phyloP scores from a whole-genome alignment of 2,888 invertebrate species.

The Eupithecia abbreviata region DNA sequence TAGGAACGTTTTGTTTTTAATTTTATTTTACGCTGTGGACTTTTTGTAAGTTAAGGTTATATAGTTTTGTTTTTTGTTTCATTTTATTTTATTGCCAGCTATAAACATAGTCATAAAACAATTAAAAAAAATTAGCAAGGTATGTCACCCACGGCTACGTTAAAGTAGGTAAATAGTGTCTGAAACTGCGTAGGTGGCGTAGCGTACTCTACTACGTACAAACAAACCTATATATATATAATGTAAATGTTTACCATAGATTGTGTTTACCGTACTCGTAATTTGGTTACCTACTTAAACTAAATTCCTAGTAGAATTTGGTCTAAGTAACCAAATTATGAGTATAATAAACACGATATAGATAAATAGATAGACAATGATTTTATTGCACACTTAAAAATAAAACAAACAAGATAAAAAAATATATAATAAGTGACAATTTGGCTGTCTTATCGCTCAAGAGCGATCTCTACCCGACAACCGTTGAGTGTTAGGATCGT shows the following conservation, averaged over 20 bases:
- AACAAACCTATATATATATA: neutral
- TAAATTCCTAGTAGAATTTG: neutral
- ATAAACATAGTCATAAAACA: neutral
- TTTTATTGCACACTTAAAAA: too few species aligned
- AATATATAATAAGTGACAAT: too few species aligned
- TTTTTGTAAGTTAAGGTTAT: neutral
- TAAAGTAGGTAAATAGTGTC: neutral
- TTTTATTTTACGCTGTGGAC: neutral
- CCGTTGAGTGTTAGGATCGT: too few species aligned
- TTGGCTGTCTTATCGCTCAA: too few species aligned
- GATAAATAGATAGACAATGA: too few species aligned
- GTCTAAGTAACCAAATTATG: neutral
- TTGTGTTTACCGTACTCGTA: neutral
- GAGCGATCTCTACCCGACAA: too few species aligned
- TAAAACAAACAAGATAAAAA: too few species aligned
- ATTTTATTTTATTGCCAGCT: neutral
- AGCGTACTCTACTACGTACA: neutral
- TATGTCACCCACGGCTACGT: neutral
- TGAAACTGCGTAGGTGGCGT: conserved; percentile 1
- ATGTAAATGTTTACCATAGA: neutral
- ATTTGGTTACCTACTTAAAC: too few species aligned
- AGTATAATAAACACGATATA: neutral
- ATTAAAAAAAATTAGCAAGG: neutral
- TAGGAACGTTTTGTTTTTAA: neutral
- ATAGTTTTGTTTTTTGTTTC: neutral